Evolutionary conservation across 2,113 vertebrate genomes (phyloP).

Genomic region (Rhinolophus sinicus): DNA sequence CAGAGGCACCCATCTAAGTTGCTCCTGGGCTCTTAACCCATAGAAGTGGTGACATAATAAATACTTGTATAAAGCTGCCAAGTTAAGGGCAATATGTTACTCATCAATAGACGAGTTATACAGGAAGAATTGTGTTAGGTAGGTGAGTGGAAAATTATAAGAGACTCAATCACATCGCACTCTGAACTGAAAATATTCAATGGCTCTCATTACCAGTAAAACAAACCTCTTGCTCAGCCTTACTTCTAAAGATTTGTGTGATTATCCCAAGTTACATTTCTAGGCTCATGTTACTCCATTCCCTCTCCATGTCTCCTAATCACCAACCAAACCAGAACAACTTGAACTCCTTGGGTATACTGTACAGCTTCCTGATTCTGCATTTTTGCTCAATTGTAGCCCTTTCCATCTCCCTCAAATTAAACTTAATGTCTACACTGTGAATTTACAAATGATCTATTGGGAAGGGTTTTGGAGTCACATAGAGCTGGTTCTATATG

Average conservation of each 20-base stretch:
- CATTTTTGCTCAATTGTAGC: background rate
- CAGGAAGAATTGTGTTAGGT: background rate
- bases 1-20: background rate
- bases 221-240: background rate
- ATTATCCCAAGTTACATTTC: background rate
- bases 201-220: background rate
- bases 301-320: background rate
- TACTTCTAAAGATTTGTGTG: background rate
- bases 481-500: background rate
- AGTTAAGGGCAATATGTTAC: background rate
- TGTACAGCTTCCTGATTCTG: background rate
- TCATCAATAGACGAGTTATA: background rate
- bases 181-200: background rate
- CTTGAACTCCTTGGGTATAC: background rate
- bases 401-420: background rate
- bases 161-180: background rate
- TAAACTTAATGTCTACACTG: background rate
- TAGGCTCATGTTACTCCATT: background rate
- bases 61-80: background rate
- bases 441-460: background rate
- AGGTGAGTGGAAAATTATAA: background rate
- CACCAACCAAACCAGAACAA: background rate
- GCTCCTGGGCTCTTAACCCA: background rate
- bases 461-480: background rate
- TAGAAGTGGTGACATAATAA: background rate